phyloP scores from a whole-genome alignment of 1,140 invertebrate species.

The Panagrolaimus sp. region DNA sequence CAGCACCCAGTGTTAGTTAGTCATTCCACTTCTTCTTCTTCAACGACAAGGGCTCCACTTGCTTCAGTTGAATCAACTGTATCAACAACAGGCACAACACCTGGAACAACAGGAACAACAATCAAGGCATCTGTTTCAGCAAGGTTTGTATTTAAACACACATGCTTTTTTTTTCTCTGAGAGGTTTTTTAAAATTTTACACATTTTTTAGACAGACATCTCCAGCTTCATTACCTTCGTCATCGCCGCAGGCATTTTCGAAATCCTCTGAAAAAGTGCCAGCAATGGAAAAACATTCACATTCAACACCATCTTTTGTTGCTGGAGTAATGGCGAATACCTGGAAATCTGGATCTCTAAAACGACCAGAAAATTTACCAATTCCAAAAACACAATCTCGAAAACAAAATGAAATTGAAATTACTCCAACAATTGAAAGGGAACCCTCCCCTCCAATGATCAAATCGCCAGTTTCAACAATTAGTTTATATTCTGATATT shows the following conservation, averaged over 20 bases:
- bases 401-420: no score
- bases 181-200: no score
- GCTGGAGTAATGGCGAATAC: neutral
- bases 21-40: no score
- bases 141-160: no score
- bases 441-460: neutral
- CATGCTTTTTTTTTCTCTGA: no score
- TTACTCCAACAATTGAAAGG: neutral
- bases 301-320: neutral
- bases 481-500: neutral
- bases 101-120: neutral
- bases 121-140: no score
- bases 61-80: slow-evolving; percentile 7
- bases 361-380: neutral
- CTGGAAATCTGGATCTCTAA: neutral
- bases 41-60: neutral
- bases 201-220: no score
- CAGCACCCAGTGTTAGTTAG: neutral
- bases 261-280: no score
- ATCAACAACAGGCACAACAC: neutral
- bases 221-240: no score
- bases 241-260: no score
- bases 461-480: neutral
- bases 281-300: neutral
- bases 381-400: neutral